phyloP scores from a whole-genome alignment of 2,888 invertebrate genomes.

The Tridacna crocea region DNA sequence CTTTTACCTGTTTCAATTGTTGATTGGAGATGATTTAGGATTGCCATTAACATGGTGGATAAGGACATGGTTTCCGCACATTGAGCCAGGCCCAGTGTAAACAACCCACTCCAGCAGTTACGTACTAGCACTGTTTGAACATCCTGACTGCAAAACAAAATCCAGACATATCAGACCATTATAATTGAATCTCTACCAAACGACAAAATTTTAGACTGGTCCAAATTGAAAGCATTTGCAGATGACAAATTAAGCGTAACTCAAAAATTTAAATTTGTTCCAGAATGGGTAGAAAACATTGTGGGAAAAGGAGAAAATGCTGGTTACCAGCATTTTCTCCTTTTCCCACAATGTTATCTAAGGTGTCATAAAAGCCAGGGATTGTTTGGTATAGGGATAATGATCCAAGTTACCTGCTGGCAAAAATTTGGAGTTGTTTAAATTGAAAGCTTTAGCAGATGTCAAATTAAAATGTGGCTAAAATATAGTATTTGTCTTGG shows the following conservation, averaged over 20 bases:
- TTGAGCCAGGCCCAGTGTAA: conserved; percentile 95
- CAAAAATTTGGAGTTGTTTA: not conserved
- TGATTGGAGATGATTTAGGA: conserved; percentile 92
- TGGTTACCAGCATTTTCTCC: not conserved
- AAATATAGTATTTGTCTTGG: too few species aligned
- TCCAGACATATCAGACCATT: too few species aligned
- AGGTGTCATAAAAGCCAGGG: too few species aligned
- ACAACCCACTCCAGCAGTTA: conserved; percentile 96
- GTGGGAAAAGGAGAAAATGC: not conserved
- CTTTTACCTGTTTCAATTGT: conserved; percentile 88
- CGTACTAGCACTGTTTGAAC: conserved; percentile 93
- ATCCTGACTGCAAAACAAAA: conserved; percentile 87
- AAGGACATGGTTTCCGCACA: conserved; percentile 92
- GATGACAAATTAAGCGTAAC: too few species aligned
- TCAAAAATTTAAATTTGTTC: too few species aligned
- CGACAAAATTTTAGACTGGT: not conserved
- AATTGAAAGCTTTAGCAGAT: too few species aligned
- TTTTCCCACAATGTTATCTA: not conserved
- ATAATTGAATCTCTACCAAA: too few species aligned
- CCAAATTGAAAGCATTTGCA: too few species aligned
- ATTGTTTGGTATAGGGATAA: too few species aligned
- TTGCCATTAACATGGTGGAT: conserved; percentile 91
- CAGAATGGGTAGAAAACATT: too few species aligned
- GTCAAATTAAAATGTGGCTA: too few species aligned
- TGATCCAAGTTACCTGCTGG: too few species aligned